A percentile compares a stretch with the other conserved stretches of the same genome.
phyloP scores from a whole-genome alignment of 2,888 invertebrate genomes.

The Oligia strigilis region DNA sequence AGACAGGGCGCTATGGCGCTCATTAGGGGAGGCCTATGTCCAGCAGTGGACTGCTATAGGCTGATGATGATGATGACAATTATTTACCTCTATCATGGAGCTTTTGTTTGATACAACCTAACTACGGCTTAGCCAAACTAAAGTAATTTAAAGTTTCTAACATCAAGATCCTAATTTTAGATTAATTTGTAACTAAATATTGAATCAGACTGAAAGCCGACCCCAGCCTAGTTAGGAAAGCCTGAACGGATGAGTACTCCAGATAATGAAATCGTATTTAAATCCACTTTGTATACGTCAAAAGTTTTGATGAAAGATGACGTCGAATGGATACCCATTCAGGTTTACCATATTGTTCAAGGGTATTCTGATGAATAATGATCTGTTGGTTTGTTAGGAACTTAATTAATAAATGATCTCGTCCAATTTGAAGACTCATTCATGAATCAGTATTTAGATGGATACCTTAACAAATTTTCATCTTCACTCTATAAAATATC shows the following conservation, averaged over 20 bases:
- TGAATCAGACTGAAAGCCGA: neutral
- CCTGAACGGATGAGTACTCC: neutral
- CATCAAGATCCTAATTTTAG: neutral
- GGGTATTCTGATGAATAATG: constrained; percentile 19
- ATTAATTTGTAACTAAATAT: neutral
- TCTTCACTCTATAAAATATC: neutral
- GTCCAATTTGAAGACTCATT: neutral
- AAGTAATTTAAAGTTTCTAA: neutral
- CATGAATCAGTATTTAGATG: neutral
- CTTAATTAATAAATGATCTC: constrained; percentile 32
- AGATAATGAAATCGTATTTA: constrained; percentile 18
- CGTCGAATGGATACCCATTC: constrained; percentile 13
- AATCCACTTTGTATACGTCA: constrained; percentile 16
- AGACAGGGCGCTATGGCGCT: too few species aligned
- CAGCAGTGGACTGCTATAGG: too few species aligned
- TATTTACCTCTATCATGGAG: neutral
- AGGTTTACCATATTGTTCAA: constrained; percentile 1
- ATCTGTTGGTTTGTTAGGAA: constrained; percentile 5
- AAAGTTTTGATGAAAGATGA: constrained; percentile 25
- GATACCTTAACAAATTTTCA: neutral
- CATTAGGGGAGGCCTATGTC: too few species aligned
- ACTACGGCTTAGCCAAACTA: neutral
- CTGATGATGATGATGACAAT: too few species aligned
- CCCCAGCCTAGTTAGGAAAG: neutral
- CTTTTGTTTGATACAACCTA: neutral